Evolutionary conservation across 2,888 invertebrate species (phyloP).

Genomic region (Protonemura montana): DNA sequence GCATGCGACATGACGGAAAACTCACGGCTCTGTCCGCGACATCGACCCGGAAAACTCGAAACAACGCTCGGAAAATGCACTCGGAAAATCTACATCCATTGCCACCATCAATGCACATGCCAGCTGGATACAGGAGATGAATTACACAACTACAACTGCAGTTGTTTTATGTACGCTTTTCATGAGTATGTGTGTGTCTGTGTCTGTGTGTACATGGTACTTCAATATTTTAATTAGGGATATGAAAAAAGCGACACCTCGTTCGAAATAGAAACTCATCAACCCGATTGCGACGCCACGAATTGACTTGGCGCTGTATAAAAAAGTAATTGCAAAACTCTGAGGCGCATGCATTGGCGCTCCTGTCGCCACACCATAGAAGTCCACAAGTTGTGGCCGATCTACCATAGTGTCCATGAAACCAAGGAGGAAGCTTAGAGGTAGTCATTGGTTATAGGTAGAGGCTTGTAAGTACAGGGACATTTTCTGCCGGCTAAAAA

Average conservation of each 20-base stretch:
- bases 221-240: slow-evolving; percentile 7
- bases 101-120: not conserved
- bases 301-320: not conserved
- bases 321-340: slow-evolving; percentile 7
- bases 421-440: not conserved
- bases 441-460: not conserved
- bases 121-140: not conserved
- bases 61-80: not conserved
- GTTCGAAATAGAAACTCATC: not conserved
- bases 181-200: not conserved
- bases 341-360: not conserved
- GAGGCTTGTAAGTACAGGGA: no score
- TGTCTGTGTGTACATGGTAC: not conserved
- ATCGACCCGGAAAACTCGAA: not conserved
- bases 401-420: not conserved
- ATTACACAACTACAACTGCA: not conserved
- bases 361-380: not conserved
- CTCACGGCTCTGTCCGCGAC: not conserved
- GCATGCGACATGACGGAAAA: slow-evolving; percentile 4
- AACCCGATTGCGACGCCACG: not conserved
- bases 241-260: slow-evolving; percentile 7
- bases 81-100: not conserved
- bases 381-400: no score
- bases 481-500: no score
- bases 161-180: not conserved